Percentiles rank a stretch among this genome's conserved stretches.
Conservation (phyloP, 30 jellyfish, hydroid and myxozoan species). For the Aurelia aurita region DNA sequence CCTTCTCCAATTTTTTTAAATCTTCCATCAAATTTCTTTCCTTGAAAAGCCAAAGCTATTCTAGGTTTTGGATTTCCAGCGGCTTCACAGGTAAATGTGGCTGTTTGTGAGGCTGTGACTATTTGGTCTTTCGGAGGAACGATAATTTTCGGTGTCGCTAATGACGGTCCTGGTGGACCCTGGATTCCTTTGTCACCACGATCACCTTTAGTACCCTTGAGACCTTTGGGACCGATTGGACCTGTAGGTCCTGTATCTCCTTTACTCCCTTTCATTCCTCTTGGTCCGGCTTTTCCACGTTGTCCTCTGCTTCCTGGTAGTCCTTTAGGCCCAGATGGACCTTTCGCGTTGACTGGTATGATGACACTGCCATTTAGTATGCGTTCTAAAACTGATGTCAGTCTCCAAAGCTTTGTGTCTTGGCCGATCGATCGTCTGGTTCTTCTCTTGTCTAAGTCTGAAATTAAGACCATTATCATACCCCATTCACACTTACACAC, state of each 20-base stretch:
- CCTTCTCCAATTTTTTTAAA: not conserved
- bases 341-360: not conserved
- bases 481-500: too few relatives aligned
- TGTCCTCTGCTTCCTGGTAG: constrained; percentile 5
- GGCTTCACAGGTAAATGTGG: constrained; percentile 22
- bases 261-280: constrained; percentile 11
- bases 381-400: not conserved
- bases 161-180: not conserved
- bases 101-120: not conserved
- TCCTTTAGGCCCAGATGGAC: constrained; percentile 20
- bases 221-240: constrained; percentile 13
- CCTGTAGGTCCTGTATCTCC: constrained; percentile 21
- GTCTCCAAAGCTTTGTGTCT: not conserved
- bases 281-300: constrained; percentile 32
- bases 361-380: not conserved
- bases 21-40: not conserved
- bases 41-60: not conserved
- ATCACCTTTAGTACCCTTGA: not conserved
- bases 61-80: constrained; percentile 10
- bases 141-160: too few relatives aligned
- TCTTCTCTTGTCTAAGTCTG: too few relatives aligned
- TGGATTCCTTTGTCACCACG: not conserved
- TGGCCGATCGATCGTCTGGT: not conserved
- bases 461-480: too few relatives aligned
- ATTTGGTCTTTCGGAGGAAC: not conserved